These are phyloP conservation scores for Odocoileus virginianus DNA, from an alignment of 2,113 vertebrate genomes.

Conservation along the genomic window DNA sequence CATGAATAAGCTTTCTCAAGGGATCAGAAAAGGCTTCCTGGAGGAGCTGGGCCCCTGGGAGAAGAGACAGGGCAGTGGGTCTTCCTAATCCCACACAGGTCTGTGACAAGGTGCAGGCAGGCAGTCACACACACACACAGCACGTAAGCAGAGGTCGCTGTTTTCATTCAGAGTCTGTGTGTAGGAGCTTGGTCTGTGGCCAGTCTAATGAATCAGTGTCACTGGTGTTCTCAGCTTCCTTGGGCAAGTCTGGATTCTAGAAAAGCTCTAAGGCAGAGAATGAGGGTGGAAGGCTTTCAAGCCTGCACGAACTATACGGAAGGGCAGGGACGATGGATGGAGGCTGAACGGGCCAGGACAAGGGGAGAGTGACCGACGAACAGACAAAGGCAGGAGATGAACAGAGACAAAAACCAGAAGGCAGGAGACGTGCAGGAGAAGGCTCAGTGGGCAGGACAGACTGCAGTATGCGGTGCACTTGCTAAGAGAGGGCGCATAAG, in stretches of 20 bases:
- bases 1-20: neutral
- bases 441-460: neutral
- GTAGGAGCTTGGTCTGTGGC: neutral
- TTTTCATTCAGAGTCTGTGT: neutral
- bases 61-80: neutral
- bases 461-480: neutral
- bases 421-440: neutral
- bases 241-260: neutral
- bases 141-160: neutral
- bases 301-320: neutral
- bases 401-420: neutral
- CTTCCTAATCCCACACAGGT: neutral
- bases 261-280: neutral
- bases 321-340: neutral
- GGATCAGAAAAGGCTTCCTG: slow-evolving; percentile 5
- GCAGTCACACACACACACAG: neutral
- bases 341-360: neutral
- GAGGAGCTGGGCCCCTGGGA: neutral
- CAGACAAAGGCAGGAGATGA: neutral
- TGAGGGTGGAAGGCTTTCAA: neutral
- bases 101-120: neutral
- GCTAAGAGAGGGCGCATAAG: neutral
- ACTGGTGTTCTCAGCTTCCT: neutral
- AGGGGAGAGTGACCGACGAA: neutral
- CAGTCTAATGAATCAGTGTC: neutral